Evolutionary conservation across 2,888 invertebrate species (phyloP).

Genomic region (Encarsia formosa): DNA sequence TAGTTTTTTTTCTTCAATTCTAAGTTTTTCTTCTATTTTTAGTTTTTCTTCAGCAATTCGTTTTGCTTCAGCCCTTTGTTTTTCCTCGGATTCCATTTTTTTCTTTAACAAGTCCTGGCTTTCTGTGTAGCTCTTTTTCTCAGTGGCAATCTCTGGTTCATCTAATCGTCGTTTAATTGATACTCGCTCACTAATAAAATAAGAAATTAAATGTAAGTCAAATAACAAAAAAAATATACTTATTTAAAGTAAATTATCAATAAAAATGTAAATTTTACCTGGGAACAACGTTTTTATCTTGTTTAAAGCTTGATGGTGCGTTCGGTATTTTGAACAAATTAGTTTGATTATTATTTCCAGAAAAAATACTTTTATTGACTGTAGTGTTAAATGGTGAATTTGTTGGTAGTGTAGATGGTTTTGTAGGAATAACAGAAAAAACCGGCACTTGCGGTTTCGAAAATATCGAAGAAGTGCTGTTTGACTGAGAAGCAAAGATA

Average conservation of each 20-base stretch:
- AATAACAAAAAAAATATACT: not conserved
- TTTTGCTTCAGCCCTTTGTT: too few relatives aligned
- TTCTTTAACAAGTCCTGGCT: constrained; percentile 1
- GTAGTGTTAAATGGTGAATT: constrained; percentile 27
- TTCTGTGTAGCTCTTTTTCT: constrained; percentile 2
- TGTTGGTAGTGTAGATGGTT: not conserved
- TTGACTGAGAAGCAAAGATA: not conserved
- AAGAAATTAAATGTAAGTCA: not conserved
- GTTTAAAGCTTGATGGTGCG: not conserved
- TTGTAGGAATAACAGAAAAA: constrained; percentile 1
- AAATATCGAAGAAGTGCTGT: constrained; percentile 1
- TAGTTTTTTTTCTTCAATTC: constrained; percentile 8
- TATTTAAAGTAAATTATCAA: not conserved
- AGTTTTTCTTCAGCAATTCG: constrained; percentile 3
- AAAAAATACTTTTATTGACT: constrained; percentile 31
- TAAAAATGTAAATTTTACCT: not conserved
- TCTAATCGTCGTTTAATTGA: constrained; percentile 15
- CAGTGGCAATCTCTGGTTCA: not conserved
- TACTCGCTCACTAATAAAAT: not conserved
- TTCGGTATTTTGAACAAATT: constrained; percentile 13
- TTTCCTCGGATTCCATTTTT: not conserved
- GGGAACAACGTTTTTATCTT: not conserved
- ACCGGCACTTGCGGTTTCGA: not conserved
- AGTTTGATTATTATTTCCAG: constrained; percentile 14
- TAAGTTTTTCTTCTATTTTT: constrained; percentile 9